Base-by-base conservation (phyloP, 2,888 invertebrate genomes). In the Lampropteryx suffumata region DNA sequence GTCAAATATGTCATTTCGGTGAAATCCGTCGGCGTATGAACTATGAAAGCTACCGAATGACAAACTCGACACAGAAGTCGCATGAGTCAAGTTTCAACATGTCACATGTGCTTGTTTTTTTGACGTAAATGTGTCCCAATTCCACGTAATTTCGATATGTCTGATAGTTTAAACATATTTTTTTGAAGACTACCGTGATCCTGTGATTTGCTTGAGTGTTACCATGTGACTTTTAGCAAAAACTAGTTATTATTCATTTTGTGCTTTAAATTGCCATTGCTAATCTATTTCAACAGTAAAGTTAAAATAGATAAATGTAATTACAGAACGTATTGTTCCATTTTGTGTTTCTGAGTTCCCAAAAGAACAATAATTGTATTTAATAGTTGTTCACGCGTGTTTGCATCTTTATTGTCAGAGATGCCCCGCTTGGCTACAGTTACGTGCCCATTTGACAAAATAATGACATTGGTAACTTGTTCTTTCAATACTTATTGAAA, bases 391-490 rank as follows among this genome's bases (percentile, higher is more conserved):
- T 76, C 71, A 80, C 75, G 83, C 75, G 52, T 72, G 72, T 79
- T 70, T 69, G 49, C 41, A 26, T 47, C 51, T 48, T 69, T 57
- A 79, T 78, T 82, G 79, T 82, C 51, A 42, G 57, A 57, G 76
- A 71, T 65, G 58, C 64, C 89, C 88, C 79, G 85, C 84, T 65
- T 81, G 47, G 85, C 80, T 69, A 88, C 89, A 84, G 89, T 87
- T 87, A 86, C 40, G 64, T 66, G 50, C 65, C 74, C 61, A 71
- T 79, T 80, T 71, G 67, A 62, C 69, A 75, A 35, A 74, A 87
- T 89, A 85, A 88, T 88, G 81, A 88, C 79, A 72, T 79, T 84
- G 86, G 88, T 87, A 79, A 83, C 65, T 73, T 76, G 77, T 77
- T 78, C 78, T 79, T 82, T 81, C 76, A 72, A 69, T 65, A 61